Conservation (phyloP, 2,888 invertebrate species). For the Hedychridium roseum region DNA sequence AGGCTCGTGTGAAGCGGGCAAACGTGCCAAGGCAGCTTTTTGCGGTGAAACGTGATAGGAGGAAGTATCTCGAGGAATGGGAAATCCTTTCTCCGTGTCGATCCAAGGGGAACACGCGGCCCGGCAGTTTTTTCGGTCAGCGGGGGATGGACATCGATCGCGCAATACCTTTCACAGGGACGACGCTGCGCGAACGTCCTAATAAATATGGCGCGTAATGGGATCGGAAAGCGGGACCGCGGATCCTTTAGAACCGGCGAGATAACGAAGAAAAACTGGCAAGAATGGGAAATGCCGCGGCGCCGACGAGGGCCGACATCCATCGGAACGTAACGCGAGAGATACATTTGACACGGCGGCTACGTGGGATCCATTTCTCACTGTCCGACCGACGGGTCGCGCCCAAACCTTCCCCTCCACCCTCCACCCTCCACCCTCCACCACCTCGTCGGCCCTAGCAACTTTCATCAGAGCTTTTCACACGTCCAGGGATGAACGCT, state of each 20-base stretch:
- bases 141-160: no score
- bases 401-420: constrained; percentile 10
- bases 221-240: constrained; percentile 18
- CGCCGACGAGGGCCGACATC: constrained; percentile 32
- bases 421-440: constrained; percentile 8
- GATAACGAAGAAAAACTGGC: constrained; percentile 29
- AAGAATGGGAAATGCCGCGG: constrained; percentile 29
- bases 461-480: no score
- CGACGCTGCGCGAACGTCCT: constrained; percentile 9
- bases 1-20: no score
- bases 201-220: constrained; percentile 37
- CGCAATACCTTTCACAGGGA: constrained; percentile 1
- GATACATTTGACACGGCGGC: constrained; percentile 33
- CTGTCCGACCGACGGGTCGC: constrained; percentile 30
- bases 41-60: no score
- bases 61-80: no score
- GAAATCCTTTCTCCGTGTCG: no score
- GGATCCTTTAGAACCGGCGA: constrained; percentile 15
- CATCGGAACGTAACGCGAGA: constrained; percentile 29
- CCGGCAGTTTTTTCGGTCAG: no score
- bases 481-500: no score
- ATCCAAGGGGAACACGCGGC: no score
- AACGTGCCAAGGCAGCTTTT: no score
- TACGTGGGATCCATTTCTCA: constrained; percentile 38
- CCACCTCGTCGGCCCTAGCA: constrained; percentile 10